Evolutionary conservation across 2,888 invertebrate species (phyloP), one percentile per base, ranked within the genome.

Genomic region (Poecilobothrus nobilitatus): DNA sequence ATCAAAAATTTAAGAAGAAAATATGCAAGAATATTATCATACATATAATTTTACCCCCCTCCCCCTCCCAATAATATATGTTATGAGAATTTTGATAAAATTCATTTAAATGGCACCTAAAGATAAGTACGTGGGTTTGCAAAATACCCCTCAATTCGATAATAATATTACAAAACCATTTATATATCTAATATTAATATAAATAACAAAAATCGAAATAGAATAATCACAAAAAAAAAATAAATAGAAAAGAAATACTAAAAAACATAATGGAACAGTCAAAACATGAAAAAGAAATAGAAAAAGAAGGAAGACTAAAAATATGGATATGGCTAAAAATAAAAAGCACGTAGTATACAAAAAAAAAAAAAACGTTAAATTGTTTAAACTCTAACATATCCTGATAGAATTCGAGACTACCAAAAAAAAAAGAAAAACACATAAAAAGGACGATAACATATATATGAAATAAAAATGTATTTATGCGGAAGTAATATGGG

Each of bases 401-500:
- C 18, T n/a, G 18, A 53, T 27, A 27, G 27, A 18, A 18, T 53
- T 18, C 53, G 1, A 53, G 53, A 37, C 37, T 37, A 3, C 10
- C 4, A 53, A 53, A 18, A 53, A 9, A 18, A 53, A 53, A 53
- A 53, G 18, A 9, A 37, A 53, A 18, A 53, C 7, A 18, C 1
- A 53, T 2, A 53, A 53, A 18, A 53, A 53, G 18, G n/a, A 18
- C 44, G 44, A 44, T 44, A n/a, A 53, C 15, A 4, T 18, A 53
- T 6, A 53, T 53, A 18, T 12, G 18, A 53, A 53, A 53, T 53
- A 8, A 15, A 53, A 53, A 53, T 53, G 15, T 53, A 53, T 53
- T 53, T 53, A 53, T 53, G 53, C 53, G 53, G 53, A 53, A 53
- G 53, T 53, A 53, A 53, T 53, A 53, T 53, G 53, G 53, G 53